Evolutionary conservation across 2,797 vertebrate genomes (phyloP).

Genomic region (Nyctibius grandis): DNA sequence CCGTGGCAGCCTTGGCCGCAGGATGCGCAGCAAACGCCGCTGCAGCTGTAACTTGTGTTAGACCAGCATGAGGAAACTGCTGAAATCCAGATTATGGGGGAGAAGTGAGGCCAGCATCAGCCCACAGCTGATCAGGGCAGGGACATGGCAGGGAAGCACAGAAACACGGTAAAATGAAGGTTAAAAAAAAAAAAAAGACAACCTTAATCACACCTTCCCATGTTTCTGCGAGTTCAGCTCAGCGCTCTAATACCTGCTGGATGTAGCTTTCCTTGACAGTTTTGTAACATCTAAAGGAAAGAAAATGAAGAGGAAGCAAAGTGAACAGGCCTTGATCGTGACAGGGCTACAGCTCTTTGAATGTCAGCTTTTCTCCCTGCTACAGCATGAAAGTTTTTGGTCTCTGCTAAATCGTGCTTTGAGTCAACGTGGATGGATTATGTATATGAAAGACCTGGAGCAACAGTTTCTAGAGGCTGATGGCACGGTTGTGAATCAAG

Average conservation of each 20-base stretch:
- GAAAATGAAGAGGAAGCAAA: background rate
- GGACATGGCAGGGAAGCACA: background rate
- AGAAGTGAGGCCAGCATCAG: background rate
- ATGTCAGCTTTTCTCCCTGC: background rate
- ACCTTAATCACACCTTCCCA: background rate
- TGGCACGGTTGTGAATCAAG: background rate
- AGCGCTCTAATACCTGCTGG: background rate
- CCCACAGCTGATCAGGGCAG: background rate
- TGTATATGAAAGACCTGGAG: background rate
- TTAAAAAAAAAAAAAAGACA: background rate
- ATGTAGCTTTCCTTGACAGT: background rate
- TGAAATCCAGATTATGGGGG: background rate
- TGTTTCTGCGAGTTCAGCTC: background rate
- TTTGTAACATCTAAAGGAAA: background rate
- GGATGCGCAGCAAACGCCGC: background rate
- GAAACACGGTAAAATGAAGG: background rate
- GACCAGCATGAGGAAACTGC: background rate
- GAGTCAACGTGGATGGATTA: background rate
- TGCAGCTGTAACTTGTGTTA: background rate
- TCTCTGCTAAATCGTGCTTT: background rate
- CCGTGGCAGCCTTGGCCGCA: background rate
- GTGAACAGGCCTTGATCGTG: background rate
- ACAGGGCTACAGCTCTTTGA: background rate
- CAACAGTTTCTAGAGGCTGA: background rate
- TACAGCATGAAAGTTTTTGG: background rate